These are phyloP conservation scores for Campylomormyrus tamandua DNA, from an alignment of 2,113 vertebrate genomes.

Conservation along the genomic window DNA sequence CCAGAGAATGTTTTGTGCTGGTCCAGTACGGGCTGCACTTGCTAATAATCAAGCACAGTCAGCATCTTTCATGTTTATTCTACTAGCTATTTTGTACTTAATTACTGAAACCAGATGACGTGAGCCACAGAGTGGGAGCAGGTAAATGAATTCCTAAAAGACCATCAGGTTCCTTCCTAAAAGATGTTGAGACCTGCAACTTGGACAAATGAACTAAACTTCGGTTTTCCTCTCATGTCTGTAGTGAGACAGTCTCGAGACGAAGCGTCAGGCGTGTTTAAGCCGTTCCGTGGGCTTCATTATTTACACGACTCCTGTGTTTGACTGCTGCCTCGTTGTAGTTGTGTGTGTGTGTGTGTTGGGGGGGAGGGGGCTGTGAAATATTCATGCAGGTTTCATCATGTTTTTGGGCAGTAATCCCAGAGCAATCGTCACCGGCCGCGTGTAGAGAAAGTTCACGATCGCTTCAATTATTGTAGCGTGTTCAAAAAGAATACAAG, in stretches of 20 bases:
- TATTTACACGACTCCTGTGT: conserved; percentile 39
- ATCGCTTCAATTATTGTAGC: conserved; percentile 40
- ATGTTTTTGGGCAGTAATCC: conserved; percentile 16
- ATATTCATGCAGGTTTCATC: conserved; percentile 28
- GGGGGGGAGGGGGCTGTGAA: conserved; percentile 16
- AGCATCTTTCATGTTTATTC: not conserved
- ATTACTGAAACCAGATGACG: not conserved
- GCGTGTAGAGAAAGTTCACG: conserved; percentile 27
- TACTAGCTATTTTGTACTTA: not conserved
- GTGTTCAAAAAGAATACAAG: conserved; percentile 39
- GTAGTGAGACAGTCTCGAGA: conserved; percentile 57
- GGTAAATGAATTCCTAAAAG: not conserved
- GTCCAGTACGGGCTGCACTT: not conserved
- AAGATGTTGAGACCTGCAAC: not conserved
- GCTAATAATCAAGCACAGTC: not conserved
- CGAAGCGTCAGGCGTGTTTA: conserved; percentile 66
- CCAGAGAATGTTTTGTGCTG: not conserved
- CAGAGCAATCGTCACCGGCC: conserved; percentile 25
- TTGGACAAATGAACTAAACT: conserved; percentile 49
- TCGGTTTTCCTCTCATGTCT: conserved; percentile 49
- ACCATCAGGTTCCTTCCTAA: not conserved
- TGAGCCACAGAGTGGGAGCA: not conserved
- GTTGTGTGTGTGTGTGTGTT: not conserved
- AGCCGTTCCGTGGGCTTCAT: conserved; percentile 65
- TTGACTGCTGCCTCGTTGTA: conserved; percentile 28